Conservation (phyloP, 2,888 invertebrate genomes). For the Hirtodrosophila confusa region DNA sequence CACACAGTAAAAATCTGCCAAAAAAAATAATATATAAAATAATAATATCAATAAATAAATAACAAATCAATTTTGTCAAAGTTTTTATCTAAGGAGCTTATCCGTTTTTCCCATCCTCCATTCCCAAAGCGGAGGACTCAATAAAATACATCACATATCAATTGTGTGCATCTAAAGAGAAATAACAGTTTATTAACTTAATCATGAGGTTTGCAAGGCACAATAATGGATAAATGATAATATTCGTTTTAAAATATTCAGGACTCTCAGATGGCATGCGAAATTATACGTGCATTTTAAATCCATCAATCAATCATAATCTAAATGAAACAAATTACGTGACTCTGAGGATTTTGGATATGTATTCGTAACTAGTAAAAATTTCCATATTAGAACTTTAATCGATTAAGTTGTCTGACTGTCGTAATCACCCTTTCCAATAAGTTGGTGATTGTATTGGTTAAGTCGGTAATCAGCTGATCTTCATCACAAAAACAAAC, state of each 20-base stretch:
- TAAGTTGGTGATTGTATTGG: no score
- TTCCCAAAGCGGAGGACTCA: slow-evolving; percentile 29
- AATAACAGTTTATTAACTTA: slow-evolving; percentile 7
- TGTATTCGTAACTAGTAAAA: no score
- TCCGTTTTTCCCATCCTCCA: slow-evolving; percentile 47
- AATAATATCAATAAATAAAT: slow-evolving; percentile 48
- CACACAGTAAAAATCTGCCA: slow-evolving; percentile 22
- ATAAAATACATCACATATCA: slow-evolving; percentile 52
- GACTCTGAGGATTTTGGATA: no score
- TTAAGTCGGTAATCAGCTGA: no score
- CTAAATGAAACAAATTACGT: no score
- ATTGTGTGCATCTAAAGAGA: not conserved
- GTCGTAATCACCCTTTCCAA: no score
- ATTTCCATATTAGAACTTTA: no score
- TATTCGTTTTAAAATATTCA: not conserved
- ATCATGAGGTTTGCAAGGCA: slow-evolving; percentile 10
- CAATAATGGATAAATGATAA: not conserved
- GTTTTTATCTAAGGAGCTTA: slow-evolving; percentile 60
- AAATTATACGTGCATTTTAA: no score
- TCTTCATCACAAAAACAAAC: no score
- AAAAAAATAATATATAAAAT: slow-evolving; percentile 6
- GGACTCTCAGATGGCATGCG: no score
- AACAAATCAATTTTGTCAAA: slow-evolving; percentile 64
- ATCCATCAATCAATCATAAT: no score
- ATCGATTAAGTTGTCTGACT: no score